A percentile compares a stretch with the other conserved stretches of the same genome.
phyloP scores from a whole-genome alignment of 2,888 invertebrate species.

The Brenthis ino region DNA sequence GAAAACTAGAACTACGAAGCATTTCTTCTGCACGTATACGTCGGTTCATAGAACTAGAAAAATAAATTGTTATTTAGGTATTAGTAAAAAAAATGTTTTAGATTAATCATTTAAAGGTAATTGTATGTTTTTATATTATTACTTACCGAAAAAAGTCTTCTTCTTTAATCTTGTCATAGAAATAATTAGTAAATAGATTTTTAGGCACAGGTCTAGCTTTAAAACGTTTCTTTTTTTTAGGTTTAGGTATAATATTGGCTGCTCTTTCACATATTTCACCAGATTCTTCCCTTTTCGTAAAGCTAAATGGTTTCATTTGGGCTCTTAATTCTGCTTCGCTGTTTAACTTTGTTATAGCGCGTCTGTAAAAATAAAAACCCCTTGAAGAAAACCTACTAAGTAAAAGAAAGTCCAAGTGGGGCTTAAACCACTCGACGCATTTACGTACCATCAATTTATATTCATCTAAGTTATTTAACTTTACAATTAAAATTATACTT shows the following conservation, averaged over 20 bases:
- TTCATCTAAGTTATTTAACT: too few species aligned
- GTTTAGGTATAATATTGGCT: constrained; percentile 58
- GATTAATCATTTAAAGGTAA: too few species aligned
- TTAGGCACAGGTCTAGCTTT: constrained; percentile 87
- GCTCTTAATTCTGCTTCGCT: constrained; percentile 84
- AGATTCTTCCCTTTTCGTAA: constrained; percentile 83
- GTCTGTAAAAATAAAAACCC: constrained; percentile 55
- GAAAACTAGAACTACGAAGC: constrained; percentile 84
- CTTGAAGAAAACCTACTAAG: too few species aligned
- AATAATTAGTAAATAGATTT: constrained; percentile 86
- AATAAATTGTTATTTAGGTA: neutral
- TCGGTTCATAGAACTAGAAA: constrained; percentile 81
- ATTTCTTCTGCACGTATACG: constrained; percentile 87
- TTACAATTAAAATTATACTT: too few species aligned
- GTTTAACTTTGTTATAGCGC: constrained; percentile 82
- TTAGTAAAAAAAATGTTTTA: neutral
- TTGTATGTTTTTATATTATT: too few species aligned
- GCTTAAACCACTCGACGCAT: too few species aligned
- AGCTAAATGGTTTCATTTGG: constrained; percentile 85
- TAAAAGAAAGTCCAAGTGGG: too few species aligned
- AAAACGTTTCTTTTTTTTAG: constrained; percentile 80
- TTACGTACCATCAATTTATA: too few species aligned
- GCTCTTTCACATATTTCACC: constrained; percentile 70
- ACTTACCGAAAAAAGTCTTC: constrained; percentile 86
- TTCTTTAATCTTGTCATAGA: constrained; percentile 87